These are phyloP conservation scores for Popillia japonica DNA, from an alignment of 1,140 invertebrate species.

Conservation along the genomic window DNA sequence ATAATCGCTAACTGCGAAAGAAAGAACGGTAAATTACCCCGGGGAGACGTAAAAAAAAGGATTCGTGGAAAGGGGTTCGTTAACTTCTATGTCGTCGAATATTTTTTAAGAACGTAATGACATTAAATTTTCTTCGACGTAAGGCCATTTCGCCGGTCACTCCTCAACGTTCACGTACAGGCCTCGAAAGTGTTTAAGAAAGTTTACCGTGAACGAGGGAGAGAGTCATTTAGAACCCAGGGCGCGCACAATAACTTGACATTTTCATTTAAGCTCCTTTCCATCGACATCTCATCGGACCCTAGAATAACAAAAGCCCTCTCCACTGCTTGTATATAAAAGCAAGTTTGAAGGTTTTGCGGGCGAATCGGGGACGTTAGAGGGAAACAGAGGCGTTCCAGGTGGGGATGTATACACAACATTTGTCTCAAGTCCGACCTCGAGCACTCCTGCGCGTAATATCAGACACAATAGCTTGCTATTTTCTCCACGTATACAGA, in stretches of 20 bases:
- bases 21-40: too few species aligned
- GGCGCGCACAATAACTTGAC: neutral
- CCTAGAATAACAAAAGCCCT: neutral
- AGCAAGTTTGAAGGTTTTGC: constrained; percentile 1
- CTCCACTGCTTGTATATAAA: neutral
- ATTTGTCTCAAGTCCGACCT: neutral
- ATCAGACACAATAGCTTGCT: neutral
- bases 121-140: constrained; percentile 18
- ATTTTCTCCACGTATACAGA: too few species aligned
- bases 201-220: neutral
- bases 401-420: neutral
- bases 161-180: neutral
- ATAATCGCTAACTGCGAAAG: too few species aligned
- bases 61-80: neutral
- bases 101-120: neutral
- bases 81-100: neutral
- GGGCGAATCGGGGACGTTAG: neutral
- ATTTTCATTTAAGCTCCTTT: constrained; percentile 19
- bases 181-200: neutral
- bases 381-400: neutral
- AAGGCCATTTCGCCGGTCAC: neutral
- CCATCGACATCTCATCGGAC: constrained; percentile 17
- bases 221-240: constrained; percentile 7
- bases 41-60: too few species aligned
- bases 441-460: neutral